Conservation (phyloP, 2,113 vertebrate genomes). For the Eonycteris spelaea region DNA sequence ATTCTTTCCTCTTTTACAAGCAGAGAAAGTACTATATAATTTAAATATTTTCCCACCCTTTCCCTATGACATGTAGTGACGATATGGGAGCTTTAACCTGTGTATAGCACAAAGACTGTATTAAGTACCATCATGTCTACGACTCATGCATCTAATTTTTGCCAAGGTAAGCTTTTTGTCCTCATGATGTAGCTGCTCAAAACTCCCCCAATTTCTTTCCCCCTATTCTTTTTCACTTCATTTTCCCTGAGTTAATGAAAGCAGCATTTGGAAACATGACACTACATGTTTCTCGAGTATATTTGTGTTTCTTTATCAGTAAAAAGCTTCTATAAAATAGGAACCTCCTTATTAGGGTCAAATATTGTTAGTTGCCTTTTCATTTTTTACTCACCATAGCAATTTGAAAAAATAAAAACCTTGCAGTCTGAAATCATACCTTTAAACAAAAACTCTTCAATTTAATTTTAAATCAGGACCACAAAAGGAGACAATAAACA, state of each 20-base stretch:
- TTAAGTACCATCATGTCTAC: neutral
- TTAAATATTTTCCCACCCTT: neutral
- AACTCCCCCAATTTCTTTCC: neutral
- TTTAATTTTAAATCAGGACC: conserved; percentile 19
- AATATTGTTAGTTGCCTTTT: neutral
- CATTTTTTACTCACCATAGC: neutral
- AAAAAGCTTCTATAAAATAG: neutral
- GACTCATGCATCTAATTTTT: neutral
- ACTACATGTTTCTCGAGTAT: neutral
- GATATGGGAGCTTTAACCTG: neutral
- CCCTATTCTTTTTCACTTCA: neutral
- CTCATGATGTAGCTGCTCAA: neutral
- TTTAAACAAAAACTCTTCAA: conserved; percentile 6
- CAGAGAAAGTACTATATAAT: neutral
- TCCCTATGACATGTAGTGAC: neutral
- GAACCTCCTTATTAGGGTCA: neutral
- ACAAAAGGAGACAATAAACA: neutral
- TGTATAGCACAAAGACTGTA: neutral
- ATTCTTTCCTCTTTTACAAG: neutral
- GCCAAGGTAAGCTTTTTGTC: neutral
- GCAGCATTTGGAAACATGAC: neutral
- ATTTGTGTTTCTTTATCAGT: neutral
- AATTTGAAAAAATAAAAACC: neutral
- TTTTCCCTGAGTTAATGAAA: neutral
- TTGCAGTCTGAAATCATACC: neutral